Base-by-base conservation (phyloP, 1,140 invertebrate genomes). In the Drosophila prosaltans region DNA sequence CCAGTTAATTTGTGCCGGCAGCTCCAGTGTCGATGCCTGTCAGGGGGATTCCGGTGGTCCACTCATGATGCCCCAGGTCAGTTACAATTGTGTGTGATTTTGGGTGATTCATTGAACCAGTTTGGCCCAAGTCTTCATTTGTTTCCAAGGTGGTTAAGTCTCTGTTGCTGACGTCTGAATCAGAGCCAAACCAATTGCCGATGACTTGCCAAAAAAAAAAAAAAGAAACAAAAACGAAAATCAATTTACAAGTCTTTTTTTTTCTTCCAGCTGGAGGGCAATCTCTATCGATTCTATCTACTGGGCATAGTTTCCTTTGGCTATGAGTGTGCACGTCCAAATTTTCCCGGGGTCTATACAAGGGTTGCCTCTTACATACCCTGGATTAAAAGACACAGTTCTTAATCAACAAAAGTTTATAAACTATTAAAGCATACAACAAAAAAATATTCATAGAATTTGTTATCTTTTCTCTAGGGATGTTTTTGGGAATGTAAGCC, bases 21-120 rank as follows among this genome's bases (percentile, higher is more conserved):
- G 79, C 69, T 88, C 86, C 1, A 95, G 95, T 26, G 95, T 95
- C 81, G 97, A 98, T 89, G 95, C 97, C 30, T 98, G 97, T 88
- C 95, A 97, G 94, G 97, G 97, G 51, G 97, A 98, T 93, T 97
- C 96, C 62, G 97, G 97, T 21, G 97, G 97, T 57, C 91, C 91
- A 57, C 89, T 97, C 7, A 97, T 97, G 95, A 91, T 93, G 72
- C 93, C 93, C 8, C 80, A 91, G 86, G 90, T 91, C 71, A 83
- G 83, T 79, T 80, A 68, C 64, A 70, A 7, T 62, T 36, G 30
- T 58, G 41, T 54, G 16, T 69, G 2, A 16, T 8, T 11, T 11
- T 16, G 43, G 24, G 48, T 76, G 71, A 75, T 3, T 81, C 82
- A 85, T 55, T 26, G 40, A 83, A 82, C 80, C 67, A 64, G 80